phyloP scores from a whole-genome alignment of 2,797 vertebrate species.

The Linurgus olivaceus region DNA sequence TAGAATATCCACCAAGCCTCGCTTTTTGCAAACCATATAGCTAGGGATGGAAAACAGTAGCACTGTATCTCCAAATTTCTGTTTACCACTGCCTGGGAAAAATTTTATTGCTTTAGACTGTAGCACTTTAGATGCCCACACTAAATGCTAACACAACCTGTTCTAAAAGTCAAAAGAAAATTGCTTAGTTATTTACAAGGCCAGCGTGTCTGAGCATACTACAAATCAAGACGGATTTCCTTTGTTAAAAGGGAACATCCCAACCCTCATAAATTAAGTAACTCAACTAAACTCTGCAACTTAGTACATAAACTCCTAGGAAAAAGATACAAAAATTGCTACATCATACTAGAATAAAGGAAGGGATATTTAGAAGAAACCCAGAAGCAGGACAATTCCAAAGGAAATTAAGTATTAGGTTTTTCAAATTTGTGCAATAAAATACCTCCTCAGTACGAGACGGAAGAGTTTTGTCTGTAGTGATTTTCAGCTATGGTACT shows the following conservation, averaged over 20 bases:
- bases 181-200: neutral
- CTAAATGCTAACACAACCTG: neutral
- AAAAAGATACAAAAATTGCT: neutral
- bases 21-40: neutral
- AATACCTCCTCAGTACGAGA: neutral
- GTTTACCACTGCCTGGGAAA: neutral
- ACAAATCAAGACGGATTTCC: neutral
- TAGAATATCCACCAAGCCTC: neutral
- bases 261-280: neutral
- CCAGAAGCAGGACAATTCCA: neutral
- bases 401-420: neutral
- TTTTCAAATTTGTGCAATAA: neutral
- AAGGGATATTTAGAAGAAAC: neutral
- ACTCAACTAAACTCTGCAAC: neutral
- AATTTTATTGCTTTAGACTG: neutral
- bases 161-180: neutral
- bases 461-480: neutral
- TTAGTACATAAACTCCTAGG: neutral
- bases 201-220: neutral
- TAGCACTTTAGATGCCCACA: neutral
- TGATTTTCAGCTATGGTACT: neutral
- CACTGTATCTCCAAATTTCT: neutral
- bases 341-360: neutral
- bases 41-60: neutral
- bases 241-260: neutral